Conservation (phyloP, 2,888 invertebrate genomes). For the Troides oblongomaculatus region DNA sequence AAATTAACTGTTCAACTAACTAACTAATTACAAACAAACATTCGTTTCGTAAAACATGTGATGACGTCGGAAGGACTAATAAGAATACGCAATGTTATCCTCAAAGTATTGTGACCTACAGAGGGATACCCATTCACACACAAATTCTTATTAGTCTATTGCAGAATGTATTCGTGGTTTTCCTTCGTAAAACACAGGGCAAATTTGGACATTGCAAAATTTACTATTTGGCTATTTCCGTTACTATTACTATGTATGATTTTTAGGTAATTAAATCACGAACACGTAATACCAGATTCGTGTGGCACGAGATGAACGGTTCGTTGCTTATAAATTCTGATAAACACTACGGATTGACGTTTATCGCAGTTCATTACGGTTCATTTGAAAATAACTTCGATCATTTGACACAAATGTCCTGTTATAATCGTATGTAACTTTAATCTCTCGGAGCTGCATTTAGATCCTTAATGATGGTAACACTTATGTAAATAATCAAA, state of each 20-base stretch:
- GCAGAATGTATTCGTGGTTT: constrained; percentile 2
- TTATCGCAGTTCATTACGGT: constrained; percentile 21
- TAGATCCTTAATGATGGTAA: constrained; percentile 6
- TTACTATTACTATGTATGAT: background rate
- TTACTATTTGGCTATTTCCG: too few relatives aligned
- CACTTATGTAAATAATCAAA: constrained; percentile 1
- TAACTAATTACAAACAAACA: too few relatives aligned
- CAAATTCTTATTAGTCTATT: background rate
- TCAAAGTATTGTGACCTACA: constrained; percentile 3
- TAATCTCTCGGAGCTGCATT: constrained; percentile 16
- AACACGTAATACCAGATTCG: background rate
- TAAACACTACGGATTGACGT: background rate
- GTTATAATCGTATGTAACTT: constrained; percentile 23
- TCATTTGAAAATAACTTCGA: constrained; percentile 20
- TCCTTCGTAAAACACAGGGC: background rate
- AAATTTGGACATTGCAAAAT: background rate
- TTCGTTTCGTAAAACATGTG: constrained; percentile 6
- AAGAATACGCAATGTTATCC: constrained; percentile 18
- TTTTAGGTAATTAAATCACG: background rate
- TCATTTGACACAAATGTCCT: constrained; percentile 22
- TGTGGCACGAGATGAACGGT: background rate
- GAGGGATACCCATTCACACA: background rate
- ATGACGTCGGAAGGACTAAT: constrained; percentile 13
- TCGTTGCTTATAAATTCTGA: background rate
- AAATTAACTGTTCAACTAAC: constrained; percentile 20